Percentiles rank a stretch among this genome's conserved stretches.
phyloP scores from a whole-genome alignment of 2,113 vertebrate genomes.

The Gymnobelideus leadbeateri region DNA sequence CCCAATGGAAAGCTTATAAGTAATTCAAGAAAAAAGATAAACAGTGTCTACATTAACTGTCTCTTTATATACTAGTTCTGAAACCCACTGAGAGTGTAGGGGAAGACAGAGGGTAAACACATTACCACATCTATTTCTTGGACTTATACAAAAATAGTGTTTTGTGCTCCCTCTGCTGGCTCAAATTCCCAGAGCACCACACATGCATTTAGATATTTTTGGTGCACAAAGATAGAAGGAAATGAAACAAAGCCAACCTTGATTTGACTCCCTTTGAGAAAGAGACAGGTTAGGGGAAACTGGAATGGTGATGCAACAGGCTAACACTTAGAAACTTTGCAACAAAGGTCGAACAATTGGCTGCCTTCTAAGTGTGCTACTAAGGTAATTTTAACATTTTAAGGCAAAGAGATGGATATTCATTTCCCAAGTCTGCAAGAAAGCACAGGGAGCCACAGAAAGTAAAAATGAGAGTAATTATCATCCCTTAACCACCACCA shows the following conservation, averaged over 20 bases:
- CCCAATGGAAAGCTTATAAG: background rate
- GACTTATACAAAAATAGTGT: conserved; percentile 60
- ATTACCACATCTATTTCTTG: background rate
- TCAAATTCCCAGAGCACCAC: conserved; percentile 62
- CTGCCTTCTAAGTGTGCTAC: background rate
- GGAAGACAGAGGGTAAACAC: background rate
- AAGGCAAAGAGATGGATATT: background rate
- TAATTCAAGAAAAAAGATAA: background rate
- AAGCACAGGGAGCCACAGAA: conserved; percentile 25
- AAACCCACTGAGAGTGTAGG: background rate
- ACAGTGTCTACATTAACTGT: background rate
- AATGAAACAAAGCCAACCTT: background rate
- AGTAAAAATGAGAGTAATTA: conserved; percentile 29
- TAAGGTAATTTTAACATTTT: background rate
- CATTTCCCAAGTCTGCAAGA: conserved; percentile 12
- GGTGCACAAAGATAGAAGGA: background rate
- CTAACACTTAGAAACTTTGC: background rate
- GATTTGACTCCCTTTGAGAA: background rate
- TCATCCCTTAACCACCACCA: conserved; percentile 22
- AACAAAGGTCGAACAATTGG: background rate
- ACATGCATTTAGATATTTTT: conserved; percentile 19
- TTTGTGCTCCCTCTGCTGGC: conserved; percentile 74
- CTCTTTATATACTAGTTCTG: background rate
- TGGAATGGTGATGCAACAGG: fast-evolving
- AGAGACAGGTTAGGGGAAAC: background rate